Percentiles rank a stretch among this genome's conserved stretches.
phyloP scores from a whole-genome alignment of 2,113 vertebrate genomes.

The Rhinoderma darwinii region DNA sequence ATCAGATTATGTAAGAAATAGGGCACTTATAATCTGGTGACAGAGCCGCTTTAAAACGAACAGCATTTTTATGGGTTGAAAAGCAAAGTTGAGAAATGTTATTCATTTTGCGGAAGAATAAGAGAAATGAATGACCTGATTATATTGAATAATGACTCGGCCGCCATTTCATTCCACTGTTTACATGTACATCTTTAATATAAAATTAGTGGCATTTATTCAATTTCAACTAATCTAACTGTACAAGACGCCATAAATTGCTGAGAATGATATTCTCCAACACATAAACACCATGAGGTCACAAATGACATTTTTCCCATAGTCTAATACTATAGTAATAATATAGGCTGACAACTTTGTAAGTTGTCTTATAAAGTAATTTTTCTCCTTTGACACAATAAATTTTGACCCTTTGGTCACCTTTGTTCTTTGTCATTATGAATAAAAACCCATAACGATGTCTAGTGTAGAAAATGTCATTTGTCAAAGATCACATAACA shows the following conservation, averaged over 20 bases:
- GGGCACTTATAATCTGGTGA: too few species aligned
- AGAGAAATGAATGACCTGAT: not conserved
- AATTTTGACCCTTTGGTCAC: constrained; percentile 1
- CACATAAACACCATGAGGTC: constrained; percentile 17
- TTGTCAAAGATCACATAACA: constrained; percentile 29
- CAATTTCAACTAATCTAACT: not conserved
- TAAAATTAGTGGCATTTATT: not conserved
- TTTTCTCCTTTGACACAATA: constrained; percentile 9
- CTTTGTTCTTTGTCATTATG: constrained; percentile 6
- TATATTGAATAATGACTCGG: not conserved
- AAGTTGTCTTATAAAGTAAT: not conserved
- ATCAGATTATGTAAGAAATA: too few species aligned
- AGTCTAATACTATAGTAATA: not conserved
- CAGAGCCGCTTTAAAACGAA: too few species aligned
- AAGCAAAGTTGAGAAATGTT: too few species aligned
- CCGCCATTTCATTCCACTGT: not conserved
- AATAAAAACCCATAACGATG: not conserved
- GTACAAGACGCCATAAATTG: constrained; percentile 3
- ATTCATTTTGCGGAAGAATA: too few species aligned
- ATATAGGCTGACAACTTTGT: constrained; percentile 1
- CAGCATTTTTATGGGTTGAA: too few species aligned
- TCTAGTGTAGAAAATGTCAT: constrained; percentile 26
- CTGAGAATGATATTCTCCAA: not conserved
- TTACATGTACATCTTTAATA: not conserved
- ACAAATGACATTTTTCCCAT: not conserved